Base-by-base conservation (phyloP, 2,797 vertebrate genomes). In the Malurus splendens region DNA sequence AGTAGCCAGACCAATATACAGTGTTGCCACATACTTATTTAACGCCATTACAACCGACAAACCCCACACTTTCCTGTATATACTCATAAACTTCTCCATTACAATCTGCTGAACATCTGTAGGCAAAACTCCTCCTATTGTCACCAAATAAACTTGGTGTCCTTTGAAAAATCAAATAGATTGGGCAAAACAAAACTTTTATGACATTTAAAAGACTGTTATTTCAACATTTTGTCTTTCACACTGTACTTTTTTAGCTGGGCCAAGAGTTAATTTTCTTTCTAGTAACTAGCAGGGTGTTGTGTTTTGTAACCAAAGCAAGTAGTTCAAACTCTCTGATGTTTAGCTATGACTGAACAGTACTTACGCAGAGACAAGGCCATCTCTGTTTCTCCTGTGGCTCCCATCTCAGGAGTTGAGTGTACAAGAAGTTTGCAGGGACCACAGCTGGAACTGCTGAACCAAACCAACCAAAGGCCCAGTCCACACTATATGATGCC, bases 321-420 rank as follows among this genome's bases (percentile, higher is more conserved):
- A 42, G 54, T 10, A 17, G 23, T 54, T 22, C 52, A 45, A 82
- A 48, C n/a, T n/a, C 24, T 24, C 2, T 3, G 27, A 45, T 16
- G 32, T 55, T 52, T 9, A 45, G 28, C 39, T 50, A 1, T 12
- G 5, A 2, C 10, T 44, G 51, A 33, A 25, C 30, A 55, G 47
- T 2, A 16, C 19, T 24, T 9, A 57, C 3, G 0, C 15, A 28
- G 51, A 5, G 2, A 11, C 18, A 57, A 39, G 28, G 52, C 39
- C 4, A 1, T 8, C 51, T 52, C 64, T 7, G 6, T 7, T 51
- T 36, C 56, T 56, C 28, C 15, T 2, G 5, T 6, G 16, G n/a
- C 33, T 56, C 30, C 55, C 0, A 0, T 14, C 30, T 16, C 39
- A 54, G 25, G 24, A n/a, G 6, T 3, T 30, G 54, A 9, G 36